Evolutionary conservation across 2,888 invertebrate genomes (phyloP).

Genomic region (Yponomeuta malinellus): DNA sequence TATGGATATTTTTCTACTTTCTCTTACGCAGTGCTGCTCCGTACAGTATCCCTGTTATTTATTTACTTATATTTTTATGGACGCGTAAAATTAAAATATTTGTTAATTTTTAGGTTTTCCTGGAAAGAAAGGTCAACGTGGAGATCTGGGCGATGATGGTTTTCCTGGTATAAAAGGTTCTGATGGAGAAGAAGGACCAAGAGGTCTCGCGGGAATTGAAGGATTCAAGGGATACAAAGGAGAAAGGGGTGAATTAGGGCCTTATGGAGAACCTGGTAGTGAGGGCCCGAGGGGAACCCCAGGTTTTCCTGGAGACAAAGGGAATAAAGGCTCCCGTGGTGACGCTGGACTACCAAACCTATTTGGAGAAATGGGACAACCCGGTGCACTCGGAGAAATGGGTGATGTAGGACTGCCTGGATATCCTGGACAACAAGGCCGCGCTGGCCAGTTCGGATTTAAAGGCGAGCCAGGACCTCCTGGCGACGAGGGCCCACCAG

Average conservation of each 20-base stretch:
- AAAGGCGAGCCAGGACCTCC: slow-evolving; percentile 56
- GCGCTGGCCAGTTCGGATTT: slow-evolving; percentile 60
- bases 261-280: slow-evolving; percentile 76
- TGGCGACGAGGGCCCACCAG: slow-evolving; percentile 77
- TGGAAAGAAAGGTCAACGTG: slow-evolving; percentile 48
- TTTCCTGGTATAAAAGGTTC: slow-evolving; percentile 30
- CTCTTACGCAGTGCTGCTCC: too few species aligned
- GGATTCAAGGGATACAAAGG: slow-evolving; percentile 83
- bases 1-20: too few species aligned
- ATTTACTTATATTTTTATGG: too few species aligned
- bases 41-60: too few species aligned
- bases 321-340: slow-evolving; percentile 67
- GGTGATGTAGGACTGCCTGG: slow-evolving; percentile 78
- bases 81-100: background rate
- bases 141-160: slow-evolving; percentile 53
- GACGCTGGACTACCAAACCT: slow-evolving; percentile 62
- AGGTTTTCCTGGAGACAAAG: slow-evolving; percentile 80
- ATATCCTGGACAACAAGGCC: slow-evolving; percentile 60
- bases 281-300: slow-evolving; percentile 68
- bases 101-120: slow-evolving; percentile 27
- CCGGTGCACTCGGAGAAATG: slow-evolving; percentile 71
- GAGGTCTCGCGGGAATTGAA: slow-evolving; percentile 45
- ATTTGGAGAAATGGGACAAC: slow-evolving; percentile 53
- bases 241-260: slow-evolving; percentile 78
- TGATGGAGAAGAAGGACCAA: slow-evolving; percentile 39